phyloP scores from a whole-genome alignment of 2,113 vertebrate genomes.

The Crotophaga sulcirostris region DNA sequence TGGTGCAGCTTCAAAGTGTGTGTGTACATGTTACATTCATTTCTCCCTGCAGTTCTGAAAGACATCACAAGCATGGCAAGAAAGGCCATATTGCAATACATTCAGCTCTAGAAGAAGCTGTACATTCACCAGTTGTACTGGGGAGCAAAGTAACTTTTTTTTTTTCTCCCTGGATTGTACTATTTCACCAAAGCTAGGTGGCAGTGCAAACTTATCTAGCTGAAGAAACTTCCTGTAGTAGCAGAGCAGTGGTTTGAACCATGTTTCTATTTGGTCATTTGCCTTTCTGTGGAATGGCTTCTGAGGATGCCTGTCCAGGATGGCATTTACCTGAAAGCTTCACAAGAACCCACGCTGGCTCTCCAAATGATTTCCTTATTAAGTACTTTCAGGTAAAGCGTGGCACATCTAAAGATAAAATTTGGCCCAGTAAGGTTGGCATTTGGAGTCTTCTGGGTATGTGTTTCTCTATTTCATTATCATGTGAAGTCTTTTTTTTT shows the following conservation, averaged over 20 bases:
- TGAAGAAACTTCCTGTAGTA: slow-evolving; percentile 13
- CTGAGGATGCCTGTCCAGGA: background rate
- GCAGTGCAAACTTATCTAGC: slow-evolving; percentile 48
- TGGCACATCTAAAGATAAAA: background rate
- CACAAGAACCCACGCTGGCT: background rate
- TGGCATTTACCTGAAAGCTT: background rate
- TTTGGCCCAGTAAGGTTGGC: background rate
- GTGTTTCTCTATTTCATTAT: background rate
- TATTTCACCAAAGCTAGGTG: slow-evolving; percentile 57
- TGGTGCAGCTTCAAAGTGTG: background rate
- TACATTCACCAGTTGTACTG: background rate
- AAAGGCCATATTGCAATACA: background rate
- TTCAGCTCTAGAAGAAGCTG: background rate
- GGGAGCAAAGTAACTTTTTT: background rate
- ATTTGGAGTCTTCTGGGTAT: background rate
- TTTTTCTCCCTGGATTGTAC: background rate
- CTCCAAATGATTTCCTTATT: background rate
- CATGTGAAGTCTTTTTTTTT: background rate
- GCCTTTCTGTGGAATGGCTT: background rate
- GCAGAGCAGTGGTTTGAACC: slow-evolving; percentile 28
- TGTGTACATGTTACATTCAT: background rate
- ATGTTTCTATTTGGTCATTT: background rate
- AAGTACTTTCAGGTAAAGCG: background rate
- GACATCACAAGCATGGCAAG: background rate
- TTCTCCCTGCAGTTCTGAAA: background rate